Percentiles rank a stretch among this genome's conserved stretches.
phyloP scores from a whole-genome alignment of 2,797 vertebrate genomes.

The Enteromius treurensis region DNA sequence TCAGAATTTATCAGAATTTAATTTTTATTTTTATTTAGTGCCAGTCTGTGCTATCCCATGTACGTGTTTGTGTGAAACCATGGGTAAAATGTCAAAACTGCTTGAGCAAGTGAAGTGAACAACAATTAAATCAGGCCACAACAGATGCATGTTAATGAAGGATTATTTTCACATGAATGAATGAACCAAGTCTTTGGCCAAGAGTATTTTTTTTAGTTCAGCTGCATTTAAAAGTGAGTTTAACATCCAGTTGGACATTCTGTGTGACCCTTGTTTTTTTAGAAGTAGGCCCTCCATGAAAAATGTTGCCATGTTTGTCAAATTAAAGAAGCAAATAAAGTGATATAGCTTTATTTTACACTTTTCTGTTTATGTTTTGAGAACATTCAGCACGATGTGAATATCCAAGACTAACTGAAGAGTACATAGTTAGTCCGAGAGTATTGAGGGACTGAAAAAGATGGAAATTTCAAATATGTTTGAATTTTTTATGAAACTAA shows the following conservation, averaged over 20 bases:
- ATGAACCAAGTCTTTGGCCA: neutral
- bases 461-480: slow-evolving; percentile 10
- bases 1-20: neutral
- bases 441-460: neutral
- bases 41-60: neutral
- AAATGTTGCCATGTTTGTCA: neutral
- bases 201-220: neutral
- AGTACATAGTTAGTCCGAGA: neutral
- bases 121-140: neutral
- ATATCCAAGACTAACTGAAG: neutral
- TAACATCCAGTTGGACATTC: neutral
- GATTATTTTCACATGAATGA: slow-evolving; percentile 21
- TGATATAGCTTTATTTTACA: neutral
- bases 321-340: neutral
- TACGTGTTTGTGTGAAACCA: neutral
- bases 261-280: neutral
- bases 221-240: slow-evolving; percentile 3
- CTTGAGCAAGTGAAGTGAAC: slow-evolving; percentile 11
- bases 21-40: neutral
- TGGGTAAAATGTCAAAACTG: neutral
- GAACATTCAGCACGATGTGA: neutral
- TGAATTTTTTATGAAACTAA: neutral
- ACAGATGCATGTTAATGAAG: neutral
- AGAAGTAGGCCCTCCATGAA: neutral
- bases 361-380: slow-evolving; percentile 13